Evolutionary conservation across 1,140 invertebrate species (phyloP).

Genomic region (Dufourea novaeangliae): DNA sequence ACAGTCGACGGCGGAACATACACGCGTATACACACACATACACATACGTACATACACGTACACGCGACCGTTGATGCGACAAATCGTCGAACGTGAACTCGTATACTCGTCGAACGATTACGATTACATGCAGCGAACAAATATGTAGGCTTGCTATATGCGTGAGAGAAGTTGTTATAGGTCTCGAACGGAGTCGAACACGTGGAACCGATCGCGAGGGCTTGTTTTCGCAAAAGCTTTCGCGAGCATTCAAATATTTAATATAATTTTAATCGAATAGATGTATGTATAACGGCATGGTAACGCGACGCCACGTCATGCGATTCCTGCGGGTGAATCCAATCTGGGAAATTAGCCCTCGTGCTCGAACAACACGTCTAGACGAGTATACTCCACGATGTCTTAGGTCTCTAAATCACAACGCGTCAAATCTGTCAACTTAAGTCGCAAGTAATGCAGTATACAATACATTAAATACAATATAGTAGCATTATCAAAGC

Average conservation of each 20-base stretch:
- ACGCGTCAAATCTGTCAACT: conserved; percentile 67
- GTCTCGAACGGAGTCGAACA: neutral
- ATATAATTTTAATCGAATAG: no score
- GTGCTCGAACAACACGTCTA: conserved; percentile 4
- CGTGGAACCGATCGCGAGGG: neutral
- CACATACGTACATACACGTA: neutral
- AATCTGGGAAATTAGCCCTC: neutral
- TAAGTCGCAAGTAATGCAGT: conserved; percentile 51
- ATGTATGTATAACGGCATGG: no score
- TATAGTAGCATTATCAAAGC: conserved; percentile 76
- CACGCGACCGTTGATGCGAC: neutral
- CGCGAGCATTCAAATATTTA: no score
- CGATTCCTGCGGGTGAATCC: no score
- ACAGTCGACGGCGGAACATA: neutral
- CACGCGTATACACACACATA: neutral
- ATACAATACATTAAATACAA: conserved; percentile 67
- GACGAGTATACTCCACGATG: conserved; percentile 22
- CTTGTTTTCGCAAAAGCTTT: no score
- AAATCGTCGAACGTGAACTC: neutral
- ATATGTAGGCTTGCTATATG: conserved; percentile 21
- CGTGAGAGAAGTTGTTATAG: conserved; percentile 15
- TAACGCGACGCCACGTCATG: no score
- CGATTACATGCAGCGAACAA: conserved; percentile 33
- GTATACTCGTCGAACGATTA: conserved; percentile 59
- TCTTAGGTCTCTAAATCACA: conserved; percentile 46